Evolutionary conservation across 2,113 vertebrate genomes (phyloP).

Genomic region (Nothoprocta perdicaria): DNA sequence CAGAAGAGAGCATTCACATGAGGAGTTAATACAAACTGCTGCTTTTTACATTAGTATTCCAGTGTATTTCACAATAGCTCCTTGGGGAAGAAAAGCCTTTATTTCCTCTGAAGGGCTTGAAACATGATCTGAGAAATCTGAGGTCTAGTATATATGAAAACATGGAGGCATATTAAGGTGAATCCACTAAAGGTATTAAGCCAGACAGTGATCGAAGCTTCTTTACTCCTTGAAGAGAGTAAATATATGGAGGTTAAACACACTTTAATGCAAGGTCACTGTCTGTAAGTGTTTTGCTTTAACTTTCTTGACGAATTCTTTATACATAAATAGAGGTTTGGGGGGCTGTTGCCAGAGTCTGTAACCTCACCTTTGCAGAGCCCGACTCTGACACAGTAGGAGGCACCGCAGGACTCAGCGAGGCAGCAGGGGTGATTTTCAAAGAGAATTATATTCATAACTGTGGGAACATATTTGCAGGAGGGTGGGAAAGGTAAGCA

Average conservation of each 20-base stretch:
- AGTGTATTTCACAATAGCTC: constrained; percentile 34
- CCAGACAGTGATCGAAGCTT: neutral
- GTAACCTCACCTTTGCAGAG: neutral
- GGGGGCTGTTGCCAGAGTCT: neutral
- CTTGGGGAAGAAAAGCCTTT: constrained; percentile 28
- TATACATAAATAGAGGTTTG: neutral
- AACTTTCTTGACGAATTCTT: neutral
- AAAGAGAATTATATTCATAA: neutral
- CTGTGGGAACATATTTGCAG: constrained; percentile 36
- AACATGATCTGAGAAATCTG: constrained; percentile 44
- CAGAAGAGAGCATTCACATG: neutral
- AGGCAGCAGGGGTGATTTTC: neutral
- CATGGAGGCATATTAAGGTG: neutral
- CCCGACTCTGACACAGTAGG: neutral
- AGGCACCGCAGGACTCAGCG: neutral
- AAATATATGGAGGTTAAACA: neutral
- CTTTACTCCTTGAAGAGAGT: neutral
- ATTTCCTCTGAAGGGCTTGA: constrained; percentile 60
- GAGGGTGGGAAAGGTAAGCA: constrained; percentile 25
- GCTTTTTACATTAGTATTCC: constrained; percentile 18
- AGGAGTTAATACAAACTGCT: constrained; percentile 12
- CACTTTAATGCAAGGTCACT: neutral
- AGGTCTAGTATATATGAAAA: constrained; percentile 24
- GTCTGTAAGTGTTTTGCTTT: accelerated
- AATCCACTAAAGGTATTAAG: neutral